Evolutionary conservation across 2,888 invertebrate genomes (phyloP), one percentile per base, ranked within the genome.

Genomic region (Heliconius hortense): DNA sequence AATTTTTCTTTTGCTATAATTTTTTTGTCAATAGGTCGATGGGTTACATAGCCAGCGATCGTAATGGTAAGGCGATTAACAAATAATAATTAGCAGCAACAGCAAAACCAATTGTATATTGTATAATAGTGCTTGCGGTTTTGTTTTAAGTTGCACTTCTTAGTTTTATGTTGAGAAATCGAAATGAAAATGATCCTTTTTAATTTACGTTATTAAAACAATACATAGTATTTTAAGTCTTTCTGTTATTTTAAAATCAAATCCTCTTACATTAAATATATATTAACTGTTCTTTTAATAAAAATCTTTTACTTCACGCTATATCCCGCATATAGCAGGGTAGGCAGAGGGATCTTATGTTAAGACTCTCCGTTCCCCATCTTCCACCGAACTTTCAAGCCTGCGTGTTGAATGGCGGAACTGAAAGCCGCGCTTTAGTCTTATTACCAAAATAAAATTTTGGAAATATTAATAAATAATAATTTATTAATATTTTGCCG

Each of bases 11-110:
- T 39, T 39, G 2, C 24, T n/a, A 39, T 66, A 4, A 5, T 2
- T 66, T 39, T 39, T 66, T 39, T 66, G 66, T 39, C 39, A 66
- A 66, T 66, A 43, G 66, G 66, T 66, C 39, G 39, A 18, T 66
- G 24, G 15, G 39, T 66, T 64, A 64, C 35, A 64, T 39, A n/a
- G 64, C 64, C 64, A 7, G 7, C 39, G 2, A 66, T 13, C 39
- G 66, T 66, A 66, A 66, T 66, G 7, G 24, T 11, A 15, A 64
- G 35, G 39, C 2, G 66, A 66, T 66, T 66, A 66, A 24, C 63
- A 39, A 66, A 66, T 43, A n/a, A 39, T 66, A 24, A 39, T 39
- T 39, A n/a, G 18, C n/a, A n/a, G n/a, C n/a, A 66, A 43, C 3
- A 24, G 24, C 66, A 39, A 66, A 66, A 66, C 64, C 28, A 28